Evolutionary conservation across 2,113 vertebrate species (phyloP).

Genomic region (Cettia cetti): DNA sequence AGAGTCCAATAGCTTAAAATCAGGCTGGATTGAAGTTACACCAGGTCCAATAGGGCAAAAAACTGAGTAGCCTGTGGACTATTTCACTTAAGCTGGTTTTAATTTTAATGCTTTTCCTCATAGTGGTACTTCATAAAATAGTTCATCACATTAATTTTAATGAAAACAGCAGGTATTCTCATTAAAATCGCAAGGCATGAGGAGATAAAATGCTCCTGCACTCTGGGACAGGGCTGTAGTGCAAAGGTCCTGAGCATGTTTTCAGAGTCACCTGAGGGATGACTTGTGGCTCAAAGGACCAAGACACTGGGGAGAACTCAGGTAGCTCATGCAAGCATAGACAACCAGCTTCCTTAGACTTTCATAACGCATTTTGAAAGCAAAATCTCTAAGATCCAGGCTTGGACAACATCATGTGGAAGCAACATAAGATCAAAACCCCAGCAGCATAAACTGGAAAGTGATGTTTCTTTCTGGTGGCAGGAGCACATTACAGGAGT

Average conservation of each 20-base stretch:
- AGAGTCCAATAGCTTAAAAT: neutral
- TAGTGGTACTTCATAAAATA: neutral
- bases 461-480: fast-evolving
- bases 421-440: neutral
- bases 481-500: fast-evolving
- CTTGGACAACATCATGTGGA: neutral
- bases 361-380: neutral
- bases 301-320: neutral
- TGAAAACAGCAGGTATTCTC: neutral
- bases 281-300: neutral
- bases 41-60: neutral
- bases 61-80: neutral
- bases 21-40: neutral
- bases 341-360: neutral
- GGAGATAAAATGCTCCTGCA: neutral
- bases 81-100: neutral
- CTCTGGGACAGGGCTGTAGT: neutral
- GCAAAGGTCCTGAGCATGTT: neutral
- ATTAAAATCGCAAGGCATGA: neutral
- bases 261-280: neutral
- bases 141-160: neutral
- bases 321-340: neutral
- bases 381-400: neutral
- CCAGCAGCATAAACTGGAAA: neutral
- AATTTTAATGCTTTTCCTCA: neutral